phyloP scores from a whole-genome alignment of 2,113 vertebrate species.

The Callithrix jacchus region DNA sequence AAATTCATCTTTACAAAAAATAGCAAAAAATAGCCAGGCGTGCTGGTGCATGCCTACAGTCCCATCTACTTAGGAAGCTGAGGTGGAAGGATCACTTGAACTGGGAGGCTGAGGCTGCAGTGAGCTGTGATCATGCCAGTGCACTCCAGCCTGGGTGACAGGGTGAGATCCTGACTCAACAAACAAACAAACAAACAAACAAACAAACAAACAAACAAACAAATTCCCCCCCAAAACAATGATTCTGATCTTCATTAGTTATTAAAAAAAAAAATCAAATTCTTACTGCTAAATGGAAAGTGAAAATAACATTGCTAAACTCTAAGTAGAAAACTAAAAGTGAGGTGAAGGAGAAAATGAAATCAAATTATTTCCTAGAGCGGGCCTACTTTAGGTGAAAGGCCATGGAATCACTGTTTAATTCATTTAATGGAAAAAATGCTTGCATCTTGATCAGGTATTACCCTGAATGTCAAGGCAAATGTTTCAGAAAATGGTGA shows the following conservation, averaged over 20 bases:
- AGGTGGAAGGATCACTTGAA: no score
- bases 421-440: not conserved
- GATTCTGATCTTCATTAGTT: not conserved
- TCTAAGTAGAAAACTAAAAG: constrained; percentile 13
- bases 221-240: no score
- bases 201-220: no score
- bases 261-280: not conserved
- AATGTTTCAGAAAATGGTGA: not conserved
- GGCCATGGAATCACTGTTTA: not conserved
- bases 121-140: no score
- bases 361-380: not conserved
- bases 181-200: no score
- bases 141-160: no score
- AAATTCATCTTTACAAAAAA: no score
- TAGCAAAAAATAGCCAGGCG: no score
- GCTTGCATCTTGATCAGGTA: not conserved
- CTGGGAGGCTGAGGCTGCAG: no score
- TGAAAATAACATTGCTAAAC: not conserved
- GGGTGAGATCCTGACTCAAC: no score
- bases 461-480: not conserved
- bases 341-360: constrained; percentile 15
- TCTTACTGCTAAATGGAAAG: not conserved
- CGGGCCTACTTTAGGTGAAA: not conserved
- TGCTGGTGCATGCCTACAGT: no score
- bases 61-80: no score